Base-by-base conservation (phyloP, 2,797 vertebrate species). In the Staurois parvus region DNA sequence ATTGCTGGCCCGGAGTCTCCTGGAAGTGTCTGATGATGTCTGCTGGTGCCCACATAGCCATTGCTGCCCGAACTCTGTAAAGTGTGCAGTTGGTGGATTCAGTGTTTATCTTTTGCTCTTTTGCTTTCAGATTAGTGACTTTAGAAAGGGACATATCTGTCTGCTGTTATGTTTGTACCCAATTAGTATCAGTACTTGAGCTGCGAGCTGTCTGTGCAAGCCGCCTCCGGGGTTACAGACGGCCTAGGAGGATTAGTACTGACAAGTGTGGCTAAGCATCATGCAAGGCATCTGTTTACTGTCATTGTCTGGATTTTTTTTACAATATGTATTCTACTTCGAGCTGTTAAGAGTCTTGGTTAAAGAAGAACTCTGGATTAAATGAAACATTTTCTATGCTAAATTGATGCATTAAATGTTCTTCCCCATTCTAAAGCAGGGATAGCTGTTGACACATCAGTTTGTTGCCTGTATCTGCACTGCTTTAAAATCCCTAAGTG, bases 201-300 rank as follows among this genome's bases (percentile, higher is more conserved):
- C 68, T 81, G 32, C 1, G 48, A 81, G 79, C 79, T 72, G 79
- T 59, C 68, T 72, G n/a, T 37, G 13, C 48, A 59, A 59, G 79
- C n/a, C 56, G 48, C 79, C 68, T 81, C n/a, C 24, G 21, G 68
- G 78, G 78, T 72, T 70, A 56, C 67, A 56, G 68, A n/a, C 79
- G 72, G 68, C 79, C 52, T 52, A 15, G 67, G 32, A 72, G 68
- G 68, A 72, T 72, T 81, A 81, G 68, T n/a, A 9, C 45, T 81
- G 79, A 81, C 79, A 81, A 81, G 79, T 79, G 29, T 72, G 79
- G 48, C 30, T 81, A 45, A 72, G 67, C 42, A 56, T 59, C n/a
- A 52, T 52, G 17, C 78, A 24, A 19, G 6, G 30, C 30, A 72
- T 81, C 68, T 72, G 79, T 81, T 72, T 72, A 9, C 79, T 72